Conservation (phyloP, 2,888 invertebrate genomes). For the Ischnus inquisitorius region DNA sequence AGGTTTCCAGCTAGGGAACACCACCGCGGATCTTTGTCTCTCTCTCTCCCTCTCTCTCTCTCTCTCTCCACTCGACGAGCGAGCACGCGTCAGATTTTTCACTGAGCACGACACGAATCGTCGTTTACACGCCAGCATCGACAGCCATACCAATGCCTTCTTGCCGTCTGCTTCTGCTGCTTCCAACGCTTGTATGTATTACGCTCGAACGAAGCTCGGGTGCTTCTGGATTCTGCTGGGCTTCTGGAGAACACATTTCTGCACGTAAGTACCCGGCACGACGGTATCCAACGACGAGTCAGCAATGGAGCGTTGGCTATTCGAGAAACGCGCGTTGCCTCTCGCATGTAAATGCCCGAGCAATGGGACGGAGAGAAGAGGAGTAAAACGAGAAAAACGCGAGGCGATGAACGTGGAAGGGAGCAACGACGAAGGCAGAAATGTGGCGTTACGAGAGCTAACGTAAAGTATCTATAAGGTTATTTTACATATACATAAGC, state of each 20-base stretch:
- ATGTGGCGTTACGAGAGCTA: conserved; percentile 21
- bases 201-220: conserved; percentile 37
- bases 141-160: conserved; percentile 63
- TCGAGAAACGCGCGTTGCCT: conserved; percentile 70
- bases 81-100: conserved; percentile 75
- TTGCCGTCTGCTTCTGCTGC: conserved; percentile 43
- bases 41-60: conserved; percentile 16
- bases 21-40: conserved; percentile 4
- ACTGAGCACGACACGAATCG: conserved; percentile 77
- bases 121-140: conserved; percentile 75
- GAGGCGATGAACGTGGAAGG: conserved; percentile 24
- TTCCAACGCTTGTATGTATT: conserved; percentile 14
- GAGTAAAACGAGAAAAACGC: conserved; percentile 17
- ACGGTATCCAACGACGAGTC: conserved; percentile 35
- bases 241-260: conserved; percentile 62
- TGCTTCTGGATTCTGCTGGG: conserved; percentile 46
- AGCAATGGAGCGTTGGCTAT: conserved; percentile 52
- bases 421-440: conserved; percentile 23
- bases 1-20: conserved; percentile 49
- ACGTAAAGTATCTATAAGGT: conserved; percentile 18
- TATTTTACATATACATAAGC: background rate
- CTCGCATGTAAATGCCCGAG: conserved; percentile 77
- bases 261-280: conserved; percentile 59
- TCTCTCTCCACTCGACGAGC: conserved; percentile 56
- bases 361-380: conserved; percentile 36